Percentiles rank a stretch among this genome's conserved stretches.
phyloP scores from a whole-genome alignment of 2,113 vertebrate genomes.

The Crotophaga sulcirostris region DNA sequence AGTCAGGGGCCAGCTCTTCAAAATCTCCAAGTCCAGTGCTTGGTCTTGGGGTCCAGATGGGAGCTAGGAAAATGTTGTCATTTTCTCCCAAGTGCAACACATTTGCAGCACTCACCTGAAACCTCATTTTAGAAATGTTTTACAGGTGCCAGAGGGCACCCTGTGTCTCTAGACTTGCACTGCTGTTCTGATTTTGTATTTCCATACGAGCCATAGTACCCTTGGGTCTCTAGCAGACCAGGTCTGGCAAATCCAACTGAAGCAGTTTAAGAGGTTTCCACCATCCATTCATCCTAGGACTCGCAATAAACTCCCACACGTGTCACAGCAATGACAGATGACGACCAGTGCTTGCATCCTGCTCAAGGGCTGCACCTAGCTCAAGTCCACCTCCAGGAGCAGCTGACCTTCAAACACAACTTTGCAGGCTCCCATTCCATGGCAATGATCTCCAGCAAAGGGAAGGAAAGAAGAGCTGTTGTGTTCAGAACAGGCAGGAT shows the following conservation, averaged over 20 bases:
- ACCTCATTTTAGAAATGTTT: neutral
- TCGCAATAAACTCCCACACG: rapidly evolving
- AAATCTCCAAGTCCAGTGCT: neutral
- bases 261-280: neutral
- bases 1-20: neutral
- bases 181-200: neutral
- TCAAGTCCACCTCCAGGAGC: neutral
- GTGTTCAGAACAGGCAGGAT: neutral
- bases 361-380: neutral
- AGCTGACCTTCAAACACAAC: neutral
- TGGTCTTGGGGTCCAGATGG: neutral
- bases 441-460: neutral
- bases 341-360: neutral
- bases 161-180: neutral
- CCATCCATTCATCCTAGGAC: neutral
- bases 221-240: neutral
- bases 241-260: neutral
- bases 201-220: neutral
- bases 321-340: neutral
- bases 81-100: neutral
- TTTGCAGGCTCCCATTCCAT: neutral
- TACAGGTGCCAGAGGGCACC: neutral
- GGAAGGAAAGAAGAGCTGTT: neutral
- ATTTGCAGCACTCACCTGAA: neutral
- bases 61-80: neutral